These are phyloP conservation scores for Micropoecilia bifurca DNA, from an alignment of 2,797 vertebrate genomes.

Conservation along the genomic window DNA sequence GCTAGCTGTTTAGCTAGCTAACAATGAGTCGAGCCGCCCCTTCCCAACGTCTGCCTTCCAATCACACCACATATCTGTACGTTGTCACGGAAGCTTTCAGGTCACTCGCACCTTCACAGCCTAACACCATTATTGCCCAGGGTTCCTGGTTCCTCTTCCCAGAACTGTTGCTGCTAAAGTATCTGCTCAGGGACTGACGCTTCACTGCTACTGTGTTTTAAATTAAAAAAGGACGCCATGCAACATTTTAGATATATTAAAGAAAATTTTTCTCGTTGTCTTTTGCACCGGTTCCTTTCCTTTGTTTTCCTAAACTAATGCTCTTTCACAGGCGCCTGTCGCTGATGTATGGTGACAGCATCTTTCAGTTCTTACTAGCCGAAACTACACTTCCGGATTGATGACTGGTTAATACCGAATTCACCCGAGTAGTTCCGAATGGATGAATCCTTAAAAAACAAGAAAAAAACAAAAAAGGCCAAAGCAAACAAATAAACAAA, in stretches of 20 bases:
- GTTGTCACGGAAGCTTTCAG: background rate
- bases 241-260: background rate
- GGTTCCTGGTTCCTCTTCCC: background rate
- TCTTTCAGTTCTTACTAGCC: conserved; percentile 29
- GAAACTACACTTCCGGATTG: conserved; percentile 75
- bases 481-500: background rate
- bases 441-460: background rate
- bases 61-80: conserved; percentile 51
- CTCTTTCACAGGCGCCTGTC: conserved; percentile 15
- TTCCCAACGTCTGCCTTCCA: conserved; percentile 35
- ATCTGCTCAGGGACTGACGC: conserved; percentile 24
- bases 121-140: conserved; percentile 24
- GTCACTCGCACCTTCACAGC: conserved; percentile 29
- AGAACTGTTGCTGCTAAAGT: conserved; percentile 15
- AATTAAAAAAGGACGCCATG: background rate
- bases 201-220: background rate
- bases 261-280: background rate
- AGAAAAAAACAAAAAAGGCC: too few relatives aligned
- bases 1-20: conserved; percentile 37
- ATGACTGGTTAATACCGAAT: conserved; percentile 32
- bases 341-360: conserved; percentile 22
- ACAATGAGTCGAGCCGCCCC: conserved; percentile 40
- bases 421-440: conserved; percentile 1
- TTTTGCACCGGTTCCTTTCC: conserved; percentile 1
- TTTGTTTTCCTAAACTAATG: conserved; percentile 22